Evolutionary conservation across 2,888 invertebrate genomes (phyloP).

Genomic region (Mythimna lalbum): DNA sequence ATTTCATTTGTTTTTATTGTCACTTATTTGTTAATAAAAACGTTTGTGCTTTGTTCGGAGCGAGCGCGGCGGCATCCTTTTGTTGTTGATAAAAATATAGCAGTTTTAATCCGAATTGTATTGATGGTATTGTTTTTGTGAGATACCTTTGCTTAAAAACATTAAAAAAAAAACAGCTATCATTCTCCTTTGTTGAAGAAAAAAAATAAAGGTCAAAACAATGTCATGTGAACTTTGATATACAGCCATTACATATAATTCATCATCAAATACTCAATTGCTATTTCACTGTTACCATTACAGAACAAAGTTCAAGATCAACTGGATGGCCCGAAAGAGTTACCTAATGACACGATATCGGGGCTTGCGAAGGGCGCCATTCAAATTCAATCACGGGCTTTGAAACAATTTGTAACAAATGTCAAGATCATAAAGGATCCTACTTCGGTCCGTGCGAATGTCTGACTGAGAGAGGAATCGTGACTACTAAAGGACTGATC

Average conservation of each 20-base stretch:
- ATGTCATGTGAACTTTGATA: not conserved
- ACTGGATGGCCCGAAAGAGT: slow-evolving; percentile 61
- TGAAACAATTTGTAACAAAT: slow-evolving; percentile 76
- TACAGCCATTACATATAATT: slow-evolving; percentile 21
- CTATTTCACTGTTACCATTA: slow-evolving; percentile 41
- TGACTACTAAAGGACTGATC: slow-evolving; percentile 57
- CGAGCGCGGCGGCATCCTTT: slow-evolving; percentile 39
- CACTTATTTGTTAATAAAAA: slow-evolving; percentile 65
- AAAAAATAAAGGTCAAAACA: not conserved
- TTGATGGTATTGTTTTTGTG: slow-evolving; percentile 28
- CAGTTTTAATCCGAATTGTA: slow-evolving; percentile 31
- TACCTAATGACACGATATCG: slow-evolving; percentile 65
- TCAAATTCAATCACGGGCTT: slow-evolving; percentile 73
- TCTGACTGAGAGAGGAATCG: slow-evolving; percentile 62
- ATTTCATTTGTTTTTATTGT: slow-evolving; percentile 66
- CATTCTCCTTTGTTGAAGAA: no score
- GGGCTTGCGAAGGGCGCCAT: slow-evolving; percentile 65
- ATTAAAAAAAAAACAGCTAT: not conserved
- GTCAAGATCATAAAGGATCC: slow-evolving; percentile 76
- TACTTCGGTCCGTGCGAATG: slow-evolving; percentile 60
- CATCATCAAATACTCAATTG: slow-evolving; percentile 26
- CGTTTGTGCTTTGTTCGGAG: slow-evolving; percentile 59
- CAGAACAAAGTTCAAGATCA: slow-evolving; percentile 65
- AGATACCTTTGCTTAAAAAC: slow-evolving; percentile 9
- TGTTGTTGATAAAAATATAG: slow-evolving; percentile 40